Evolutionary conservation across 2,113 vertebrate species (phyloP).

Genomic region (Hystrix cristata): DNA sequence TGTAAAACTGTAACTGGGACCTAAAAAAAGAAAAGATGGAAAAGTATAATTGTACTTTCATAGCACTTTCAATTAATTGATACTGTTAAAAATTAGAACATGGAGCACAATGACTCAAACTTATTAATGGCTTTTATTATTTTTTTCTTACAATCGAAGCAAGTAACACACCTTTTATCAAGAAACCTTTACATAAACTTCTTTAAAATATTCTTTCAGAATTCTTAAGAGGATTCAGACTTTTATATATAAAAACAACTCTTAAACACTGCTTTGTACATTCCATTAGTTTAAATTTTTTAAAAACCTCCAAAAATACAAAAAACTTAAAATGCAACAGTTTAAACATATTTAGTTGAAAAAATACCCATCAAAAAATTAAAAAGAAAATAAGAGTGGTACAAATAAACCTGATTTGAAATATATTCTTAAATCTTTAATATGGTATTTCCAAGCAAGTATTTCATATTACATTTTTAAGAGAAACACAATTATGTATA

Average conservation of each 20-base stretch:
- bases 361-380: neutral
- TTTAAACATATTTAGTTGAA: conserved; percentile 1
- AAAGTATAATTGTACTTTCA: neutral
- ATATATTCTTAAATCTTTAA: neutral
- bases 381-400: neutral
- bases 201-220: conserved; percentile 46
- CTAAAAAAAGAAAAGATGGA: neutral
- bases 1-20: neutral
- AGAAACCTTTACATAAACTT: neutral
- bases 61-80: neutral
- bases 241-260: conserved; percentile 23
- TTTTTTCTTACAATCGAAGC: conserved; percentile 16
- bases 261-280: neutral
- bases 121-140: neutral
- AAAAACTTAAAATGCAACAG: neutral
- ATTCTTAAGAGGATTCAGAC: conserved; percentile 29
- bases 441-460: neutral
- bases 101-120: neutral
- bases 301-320: neutral
- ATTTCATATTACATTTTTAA: neutral
- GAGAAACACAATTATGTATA: neutral
- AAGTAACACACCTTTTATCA: neutral
- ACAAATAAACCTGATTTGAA: conserved; percentile 33
- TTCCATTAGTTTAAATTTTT: neutral
- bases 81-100: conserved; percentile 4